Evolutionary conservation across 2,797 vertebrate genomes (phyloP).

Genomic region (Neosalanx taihuensis): DNA sequence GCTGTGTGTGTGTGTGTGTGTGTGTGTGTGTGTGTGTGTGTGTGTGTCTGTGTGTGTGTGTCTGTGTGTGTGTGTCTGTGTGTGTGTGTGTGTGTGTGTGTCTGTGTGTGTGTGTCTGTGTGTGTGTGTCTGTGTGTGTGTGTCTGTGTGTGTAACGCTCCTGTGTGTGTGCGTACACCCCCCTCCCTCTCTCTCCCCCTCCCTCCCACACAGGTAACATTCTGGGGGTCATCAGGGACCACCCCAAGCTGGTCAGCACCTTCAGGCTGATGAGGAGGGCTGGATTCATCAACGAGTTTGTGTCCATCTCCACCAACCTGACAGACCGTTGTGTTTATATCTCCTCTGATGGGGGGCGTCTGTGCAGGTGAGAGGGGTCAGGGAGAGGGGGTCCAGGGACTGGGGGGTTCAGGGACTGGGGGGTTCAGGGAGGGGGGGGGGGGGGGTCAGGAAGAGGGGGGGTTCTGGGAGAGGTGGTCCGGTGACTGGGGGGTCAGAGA

Average conservation of each 20-base stretch:
- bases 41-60: neutral
- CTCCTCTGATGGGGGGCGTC: constrained; percentile 93
- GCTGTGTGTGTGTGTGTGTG: neutral
- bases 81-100: neutral
- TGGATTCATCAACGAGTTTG: constrained; percentile 96
- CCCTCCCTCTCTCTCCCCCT: too few species aligned
- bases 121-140: neutral
- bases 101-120: neutral
- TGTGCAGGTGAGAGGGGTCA: constrained; percentile 87
- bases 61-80: neutral
- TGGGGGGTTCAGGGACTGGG: neutral
- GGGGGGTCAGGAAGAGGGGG: too few species aligned
- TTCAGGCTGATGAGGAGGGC: constrained; percentile 97
- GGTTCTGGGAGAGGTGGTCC: too few species aligned
- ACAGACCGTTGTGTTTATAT: constrained; percentile 96
- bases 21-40: neutral
- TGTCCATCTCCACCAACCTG: constrained; percentile 96
- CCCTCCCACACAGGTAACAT: constrained; percentile 83
- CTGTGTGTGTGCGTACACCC: too few species aligned
- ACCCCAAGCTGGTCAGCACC: constrained; percentile 88
- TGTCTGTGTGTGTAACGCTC: neutral
- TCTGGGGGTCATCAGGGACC: constrained; percentile 92
- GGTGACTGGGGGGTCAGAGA: too few species aligned
- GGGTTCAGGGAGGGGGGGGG: too few species aligned
- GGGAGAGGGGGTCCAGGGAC: neutral